Evolutionary conservation across 2,797 vertebrate genomes (phyloP).

Genomic region (Tapirus indicus): DNA sequence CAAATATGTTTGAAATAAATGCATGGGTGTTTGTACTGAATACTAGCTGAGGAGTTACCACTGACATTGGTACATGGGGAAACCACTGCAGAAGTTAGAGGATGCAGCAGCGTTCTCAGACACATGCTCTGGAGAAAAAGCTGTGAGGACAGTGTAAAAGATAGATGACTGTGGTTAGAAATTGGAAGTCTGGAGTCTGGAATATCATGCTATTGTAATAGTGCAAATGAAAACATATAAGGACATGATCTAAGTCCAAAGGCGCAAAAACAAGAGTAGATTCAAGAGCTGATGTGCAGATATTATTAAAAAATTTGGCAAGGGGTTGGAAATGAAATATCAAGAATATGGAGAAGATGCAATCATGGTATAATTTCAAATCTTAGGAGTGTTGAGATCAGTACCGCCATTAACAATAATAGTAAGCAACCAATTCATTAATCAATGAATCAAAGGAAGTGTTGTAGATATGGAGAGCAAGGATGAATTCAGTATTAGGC

Average conservation of each 20-base stretch:
- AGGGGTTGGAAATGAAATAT: background rate
- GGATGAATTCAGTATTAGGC: background rate
- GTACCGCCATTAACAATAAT: background rate
- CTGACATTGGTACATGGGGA: fast-evolving
- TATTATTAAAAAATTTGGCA: background rate
- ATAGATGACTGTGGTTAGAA: fast-evolving
- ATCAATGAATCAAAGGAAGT: background rate
- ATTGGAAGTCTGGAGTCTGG: background rate
- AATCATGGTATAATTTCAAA: background rate
- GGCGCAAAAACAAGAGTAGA: background rate
- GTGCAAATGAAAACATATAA: background rate
- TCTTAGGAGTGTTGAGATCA: background rate
- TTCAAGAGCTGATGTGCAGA: background rate
- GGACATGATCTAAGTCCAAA: no score
- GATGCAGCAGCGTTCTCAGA: fast-evolving
- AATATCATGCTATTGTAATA: fast-evolving
- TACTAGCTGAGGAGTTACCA: background rate
- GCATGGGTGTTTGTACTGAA: no score
- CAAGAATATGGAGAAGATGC: background rate
- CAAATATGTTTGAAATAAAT: background rate
- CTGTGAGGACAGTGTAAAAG: background rate
- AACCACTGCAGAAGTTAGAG: background rate
- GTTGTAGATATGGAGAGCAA: background rate
- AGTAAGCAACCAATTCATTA: background rate
- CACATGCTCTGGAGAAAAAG: background rate